Evolutionary conservation across 2,797 vertebrate species (phyloP).

Genomic region (Molossus alvarezi): DNA sequence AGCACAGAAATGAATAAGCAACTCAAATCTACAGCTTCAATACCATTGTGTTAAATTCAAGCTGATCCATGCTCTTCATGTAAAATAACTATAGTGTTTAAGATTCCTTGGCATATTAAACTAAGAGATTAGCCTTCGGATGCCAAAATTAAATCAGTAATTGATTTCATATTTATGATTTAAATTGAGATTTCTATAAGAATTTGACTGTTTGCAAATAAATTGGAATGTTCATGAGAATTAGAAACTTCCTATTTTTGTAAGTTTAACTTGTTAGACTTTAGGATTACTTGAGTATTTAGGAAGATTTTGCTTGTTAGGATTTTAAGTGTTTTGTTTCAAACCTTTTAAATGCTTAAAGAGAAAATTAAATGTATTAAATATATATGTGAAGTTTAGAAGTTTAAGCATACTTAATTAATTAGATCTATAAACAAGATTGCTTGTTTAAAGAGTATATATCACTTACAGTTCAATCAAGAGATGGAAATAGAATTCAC

Average conservation of each 20-base stretch:
- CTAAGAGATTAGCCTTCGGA: constrained; percentile 24
- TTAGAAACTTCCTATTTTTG: constrained; percentile 22
- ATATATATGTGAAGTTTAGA: neutral
- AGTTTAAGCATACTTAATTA: constrained; percentile 21
- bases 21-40: neutral
- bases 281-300: neutral
- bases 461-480: neutral
- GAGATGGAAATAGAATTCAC: neutral
- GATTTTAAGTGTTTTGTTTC: neutral
- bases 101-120: neutral
- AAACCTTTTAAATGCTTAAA: neutral
- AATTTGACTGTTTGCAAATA: neutral
- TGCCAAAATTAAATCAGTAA: constrained; percentile 32
- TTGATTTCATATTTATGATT: constrained; percentile 53
- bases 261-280: neutral
- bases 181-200: neutral
- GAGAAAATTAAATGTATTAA: neutral
- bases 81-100: neutral
- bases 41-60: neutral
- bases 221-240: neutral
- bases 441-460: neutral
- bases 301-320: constrained; percentile 17
- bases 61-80: neutral
- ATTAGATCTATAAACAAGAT: neutral
- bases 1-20: constrained; percentile 17